Base-by-base conservation (phyloP, 2,113 vertebrate species). In the Chaetura pelagica region DNA sequence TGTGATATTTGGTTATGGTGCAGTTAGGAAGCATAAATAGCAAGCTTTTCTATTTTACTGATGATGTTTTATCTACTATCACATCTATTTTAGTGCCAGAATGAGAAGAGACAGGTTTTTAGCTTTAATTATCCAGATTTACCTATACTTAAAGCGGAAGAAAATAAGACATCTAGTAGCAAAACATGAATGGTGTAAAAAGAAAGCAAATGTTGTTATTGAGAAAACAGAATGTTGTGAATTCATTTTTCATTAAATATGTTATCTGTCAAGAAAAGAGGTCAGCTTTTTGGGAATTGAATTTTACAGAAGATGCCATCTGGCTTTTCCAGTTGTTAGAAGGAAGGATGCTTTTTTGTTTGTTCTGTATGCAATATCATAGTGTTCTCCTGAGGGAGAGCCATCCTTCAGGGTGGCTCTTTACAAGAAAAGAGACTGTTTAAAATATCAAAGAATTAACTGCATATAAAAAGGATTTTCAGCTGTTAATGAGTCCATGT, bases 271-370 rank as follows among this genome's bases (percentile, higher is more conserved):
- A 94, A 86, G 80, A 91, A 87, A 95, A 74, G 59, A 46, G 80
- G 62, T 84, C 84, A 74, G 58, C 23, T 93, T 94, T 69, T 49
- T 13, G 58, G 46, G 55, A 74, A 90, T 2, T 72, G 42, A 69
- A 64, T 75, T 89, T 87, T 71, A 72, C 19, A 84, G 80, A 78
- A 87, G 34, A 91, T 80, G 49, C 63, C 67, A 80, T 91, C 61
- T 96, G 91, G 29, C 78, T 87, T 95, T 94, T 95, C 91, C 49
- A 69, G 23, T 35, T 89, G 22, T 92, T 87, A 82, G 29, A 92
- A 66, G 11, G 63, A 86, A 94, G 44, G 52, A 82, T 26, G 15
- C 3, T 32, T 73, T 81, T 84, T 49, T 52, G 4, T 67, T 34
- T 84, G 51, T 66, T 79, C 30, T 22, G 7, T 74, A 46, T 84